phyloP scores from a whole-genome alignment of 2,113 vertebrate species.

The Upupa epops region DNA sequence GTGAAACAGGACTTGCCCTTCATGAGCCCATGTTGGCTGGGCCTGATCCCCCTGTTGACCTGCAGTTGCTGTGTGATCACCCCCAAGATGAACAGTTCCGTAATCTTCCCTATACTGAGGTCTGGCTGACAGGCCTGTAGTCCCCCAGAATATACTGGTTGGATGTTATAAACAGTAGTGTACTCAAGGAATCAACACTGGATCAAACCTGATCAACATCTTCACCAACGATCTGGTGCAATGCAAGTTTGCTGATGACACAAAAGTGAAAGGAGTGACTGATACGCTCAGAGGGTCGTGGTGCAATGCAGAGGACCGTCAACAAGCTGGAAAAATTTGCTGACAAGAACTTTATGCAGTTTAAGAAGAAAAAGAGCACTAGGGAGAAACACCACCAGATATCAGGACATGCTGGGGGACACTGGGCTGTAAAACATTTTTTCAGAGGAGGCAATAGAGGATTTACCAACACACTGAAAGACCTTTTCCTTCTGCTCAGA shows the following conservation, averaged over 20 bases:
- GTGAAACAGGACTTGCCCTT: too few species aligned
- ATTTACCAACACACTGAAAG: too few species aligned
- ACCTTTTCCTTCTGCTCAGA: background rate
- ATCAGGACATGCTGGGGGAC: background rate
- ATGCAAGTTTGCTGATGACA: background rate
- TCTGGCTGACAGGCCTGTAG: too few species aligned
- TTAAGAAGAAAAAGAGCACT: background rate
- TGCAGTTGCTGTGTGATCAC: too few species aligned
- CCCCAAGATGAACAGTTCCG: too few species aligned
- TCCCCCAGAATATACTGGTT: too few species aligned
- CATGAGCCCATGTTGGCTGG: too few species aligned
- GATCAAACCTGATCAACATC: background rate
- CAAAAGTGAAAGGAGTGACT: background rate
- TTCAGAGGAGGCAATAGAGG: background rate
- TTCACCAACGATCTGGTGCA: background rate
- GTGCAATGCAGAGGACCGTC: background rate
- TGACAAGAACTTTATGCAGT: background rate
- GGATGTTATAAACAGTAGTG: background rate
- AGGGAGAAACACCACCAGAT: background rate
- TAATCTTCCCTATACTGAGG: too few species aligned
- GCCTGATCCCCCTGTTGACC: too few species aligned
- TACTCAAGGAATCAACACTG: background rate
- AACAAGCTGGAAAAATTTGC: background rate
- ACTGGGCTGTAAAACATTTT: background rate
- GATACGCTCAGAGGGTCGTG: background rate